These are phyloP conservation scores for Eupithecia inturbata DNA, from an alignment of 2,888 invertebrate genomes.

Conservation along the genomic window DNA sequence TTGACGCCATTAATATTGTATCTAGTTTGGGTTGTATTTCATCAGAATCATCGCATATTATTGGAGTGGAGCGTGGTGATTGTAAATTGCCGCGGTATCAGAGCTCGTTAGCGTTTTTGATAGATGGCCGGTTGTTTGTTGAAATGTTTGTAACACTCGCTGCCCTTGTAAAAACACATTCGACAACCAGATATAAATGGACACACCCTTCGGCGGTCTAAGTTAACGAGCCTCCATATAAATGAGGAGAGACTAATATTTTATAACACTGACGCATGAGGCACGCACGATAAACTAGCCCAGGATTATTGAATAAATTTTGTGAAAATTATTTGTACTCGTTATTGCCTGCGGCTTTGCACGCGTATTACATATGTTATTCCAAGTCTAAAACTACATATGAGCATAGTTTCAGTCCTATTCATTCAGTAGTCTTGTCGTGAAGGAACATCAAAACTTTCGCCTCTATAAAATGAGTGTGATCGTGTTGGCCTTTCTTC, in stretches of 20 bases:
- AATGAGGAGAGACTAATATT: slow-evolving; percentile 77
- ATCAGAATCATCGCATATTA: slow-evolving; percentile 76
- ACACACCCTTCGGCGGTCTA: slow-evolving; percentile 80
- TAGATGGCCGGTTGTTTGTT: slow-evolving; percentile 81
- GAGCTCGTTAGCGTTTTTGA: slow-evolving; percentile 83
- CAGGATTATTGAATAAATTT: slow-evolving; percentile 53
- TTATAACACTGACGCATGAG: slow-evolving; percentile 69
- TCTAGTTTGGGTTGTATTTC: slow-evolving; percentile 54
- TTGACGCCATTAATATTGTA: slow-evolving; percentile 36
- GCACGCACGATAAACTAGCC: slow-evolving; percentile 57
- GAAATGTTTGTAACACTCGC: slow-evolving; percentile 79
- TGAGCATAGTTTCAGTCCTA: slow-evolving; percentile 11
- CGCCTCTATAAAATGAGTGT: neutral
- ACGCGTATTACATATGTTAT: neutral
- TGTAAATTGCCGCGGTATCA: slow-evolving; percentile 79
- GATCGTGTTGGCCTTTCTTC: neutral
- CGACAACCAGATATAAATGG: slow-evolving; percentile 81
- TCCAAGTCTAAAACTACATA: neutral
- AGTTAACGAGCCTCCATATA: slow-evolving; percentile 82
- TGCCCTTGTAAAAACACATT: slow-evolving; percentile 79
- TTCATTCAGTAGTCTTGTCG: neutral
- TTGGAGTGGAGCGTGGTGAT: slow-evolving; percentile 69
- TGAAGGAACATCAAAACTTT: slow-evolving; percentile 10
- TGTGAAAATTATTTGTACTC: slow-evolving; percentile 48
- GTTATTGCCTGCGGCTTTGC: slow-evolving; percentile 28